A percentile compares a stretch with the other conserved stretches of the same genome.
Evolutionary conservation across 2,797 vertebrate species (phyloP).

Genomic region (Hippocampus kuda): DNA sequence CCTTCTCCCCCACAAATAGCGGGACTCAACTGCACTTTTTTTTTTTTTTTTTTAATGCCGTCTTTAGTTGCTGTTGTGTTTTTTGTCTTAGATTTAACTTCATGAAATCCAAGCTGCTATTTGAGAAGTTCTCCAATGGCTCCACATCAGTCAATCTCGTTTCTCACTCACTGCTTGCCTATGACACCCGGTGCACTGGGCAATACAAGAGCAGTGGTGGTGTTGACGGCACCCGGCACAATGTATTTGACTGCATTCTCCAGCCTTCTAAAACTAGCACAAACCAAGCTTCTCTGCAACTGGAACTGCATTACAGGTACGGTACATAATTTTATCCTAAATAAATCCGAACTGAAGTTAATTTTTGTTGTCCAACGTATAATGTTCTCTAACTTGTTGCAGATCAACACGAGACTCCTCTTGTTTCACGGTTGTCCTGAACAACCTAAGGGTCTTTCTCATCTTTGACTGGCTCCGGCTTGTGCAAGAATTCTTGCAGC

Average conservation of each 20-base stretch:
- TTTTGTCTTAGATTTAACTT: constrained; percentile 82
- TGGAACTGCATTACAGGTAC: constrained; percentile 92
- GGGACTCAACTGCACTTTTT: too few relatives aligned
- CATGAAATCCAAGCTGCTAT: constrained; percentile 94
- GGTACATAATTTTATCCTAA: constrained; percentile 59
- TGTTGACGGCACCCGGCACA: constrained; percentile 50
- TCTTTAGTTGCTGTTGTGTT: not conserved
- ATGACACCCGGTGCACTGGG: constrained; percentile 77
- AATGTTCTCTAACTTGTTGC: not conserved
- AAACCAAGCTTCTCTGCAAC: constrained; percentile 81
- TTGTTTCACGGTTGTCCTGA: constrained; percentile 91
- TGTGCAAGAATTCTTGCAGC: constrained; percentile 79
- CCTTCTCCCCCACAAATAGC: too few relatives aligned
- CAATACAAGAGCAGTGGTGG: constrained; percentile 19
- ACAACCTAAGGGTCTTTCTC: constrained; percentile 90
- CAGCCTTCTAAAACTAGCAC: constrained; percentile 82
- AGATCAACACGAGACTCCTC: constrained; percentile 90
- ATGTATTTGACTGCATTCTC: constrained; percentile 88
- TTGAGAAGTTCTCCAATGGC: constrained; percentile 90
- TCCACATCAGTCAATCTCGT: constrained; percentile 91
- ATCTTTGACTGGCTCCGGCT: constrained; percentile 94
- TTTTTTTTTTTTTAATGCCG: not conserved
- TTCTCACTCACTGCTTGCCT: constrained; percentile 91
- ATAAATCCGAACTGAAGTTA: not conserved
- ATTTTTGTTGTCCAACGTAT: not conserved